These are phyloP conservation scores for Dufourea novaeangliae DNA, from an alignment of 1,140 invertebrate genomes.

Conservation along the genomic window DNA sequence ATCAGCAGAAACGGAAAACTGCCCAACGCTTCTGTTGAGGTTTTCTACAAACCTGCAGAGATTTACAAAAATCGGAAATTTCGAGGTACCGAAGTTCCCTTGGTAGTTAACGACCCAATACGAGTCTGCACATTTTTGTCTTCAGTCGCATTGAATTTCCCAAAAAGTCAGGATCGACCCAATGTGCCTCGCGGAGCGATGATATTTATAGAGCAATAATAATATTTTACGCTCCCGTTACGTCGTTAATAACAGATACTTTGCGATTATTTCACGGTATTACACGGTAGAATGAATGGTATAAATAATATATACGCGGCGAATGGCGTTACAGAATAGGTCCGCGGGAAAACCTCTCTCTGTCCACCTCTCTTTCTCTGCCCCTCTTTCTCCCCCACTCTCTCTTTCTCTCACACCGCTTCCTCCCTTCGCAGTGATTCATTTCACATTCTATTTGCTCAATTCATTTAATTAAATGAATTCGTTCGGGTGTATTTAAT, in stretches of 20 bases:
- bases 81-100: no score
- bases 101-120: no score
- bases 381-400: neutral
- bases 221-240: constrained; percentile 29
- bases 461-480: constrained; percentile 37
- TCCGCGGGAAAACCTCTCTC: neutral
- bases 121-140: no score
- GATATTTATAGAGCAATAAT: constrained; percentile 25
- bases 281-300: constrained; percentile 6
- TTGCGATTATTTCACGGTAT: constrained; percentile 39
- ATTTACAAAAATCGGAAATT: neutral
- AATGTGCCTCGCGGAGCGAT: neutral
- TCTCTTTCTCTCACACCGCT: neutral
- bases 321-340: neutral
- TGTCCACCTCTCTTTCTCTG: neutral
- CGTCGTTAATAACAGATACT: constrained; percentile 44
- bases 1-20: no score
- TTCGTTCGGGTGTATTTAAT: constrained; percentile 32
- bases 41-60: no score
- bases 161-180: no score
- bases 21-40: no score
- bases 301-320: constrained; percentile 27
- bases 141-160: no score
- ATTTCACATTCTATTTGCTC: neutral
- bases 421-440: neutral